phyloP scores from a whole-genome alignment of 2,113 vertebrate species.

The Promerops cafer region DNA sequence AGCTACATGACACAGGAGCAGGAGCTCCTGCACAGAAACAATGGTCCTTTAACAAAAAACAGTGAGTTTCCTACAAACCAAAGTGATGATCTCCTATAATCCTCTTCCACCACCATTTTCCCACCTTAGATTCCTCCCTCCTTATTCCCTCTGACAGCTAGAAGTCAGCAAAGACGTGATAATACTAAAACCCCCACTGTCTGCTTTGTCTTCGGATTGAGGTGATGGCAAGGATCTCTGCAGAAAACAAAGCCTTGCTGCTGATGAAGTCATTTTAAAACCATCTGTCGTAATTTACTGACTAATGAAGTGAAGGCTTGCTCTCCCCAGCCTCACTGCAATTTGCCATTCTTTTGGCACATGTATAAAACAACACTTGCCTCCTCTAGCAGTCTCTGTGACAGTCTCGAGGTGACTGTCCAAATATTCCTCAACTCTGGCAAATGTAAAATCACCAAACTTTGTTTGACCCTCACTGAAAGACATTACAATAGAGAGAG shows the following conservation, averaged over 20 bases:
- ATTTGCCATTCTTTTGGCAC: not conserved
- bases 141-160: not conserved
- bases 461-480: not conserved
- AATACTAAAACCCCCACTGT: not conserved
- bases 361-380: not conserved
- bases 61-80: not conserved
- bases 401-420: not conserved
- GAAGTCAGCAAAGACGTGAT: not conserved
- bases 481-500: not conserved
- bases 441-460: not conserved
- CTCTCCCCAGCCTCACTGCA: not conserved
- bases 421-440: not conserved
- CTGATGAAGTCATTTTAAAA: conserved; percentile 30
- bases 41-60: not conserved
- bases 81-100: not conserved
- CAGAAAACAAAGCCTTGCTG: not conserved
- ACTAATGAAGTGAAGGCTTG: conserved; percentile 14
- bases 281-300: conserved; percentile 34
- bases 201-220: not conserved
- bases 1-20: not conserved
- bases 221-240: conserved; percentile 6
- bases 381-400: not conserved
- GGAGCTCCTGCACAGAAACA: not conserved
- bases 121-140: not conserved
- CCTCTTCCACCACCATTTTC: not conserved